These are phyloP conservation scores for Coelopa pilipes DNA, from an alignment of 2,888 invertebrate genomes.

Conservation along the genomic window DNA sequence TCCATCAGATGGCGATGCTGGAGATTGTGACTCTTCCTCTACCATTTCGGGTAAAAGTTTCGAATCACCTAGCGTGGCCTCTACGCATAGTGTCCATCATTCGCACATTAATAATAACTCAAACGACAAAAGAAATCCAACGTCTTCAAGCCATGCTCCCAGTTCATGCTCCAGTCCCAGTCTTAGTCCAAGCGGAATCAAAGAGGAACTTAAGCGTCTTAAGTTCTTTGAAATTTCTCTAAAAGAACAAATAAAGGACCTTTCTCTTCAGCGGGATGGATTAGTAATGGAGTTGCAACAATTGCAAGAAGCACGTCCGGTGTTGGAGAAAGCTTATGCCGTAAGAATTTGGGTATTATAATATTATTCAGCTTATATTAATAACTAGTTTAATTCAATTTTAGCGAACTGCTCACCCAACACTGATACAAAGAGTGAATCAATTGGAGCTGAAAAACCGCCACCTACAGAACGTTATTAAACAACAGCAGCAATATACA, in stretches of 20 bases:
- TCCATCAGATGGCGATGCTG: slow-evolving; percentile 52
- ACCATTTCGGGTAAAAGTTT: slow-evolving; percentile 65
- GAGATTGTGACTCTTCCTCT: slow-evolving; percentile 63
- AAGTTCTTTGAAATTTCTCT: slow-evolving; percentile 65
- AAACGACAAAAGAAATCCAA: slow-evolving; percentile 39
- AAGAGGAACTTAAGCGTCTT: slow-evolving; percentile 65
- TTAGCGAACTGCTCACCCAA: slow-evolving; percentile 66
- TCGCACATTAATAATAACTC: slow-evolving; percentile 19
- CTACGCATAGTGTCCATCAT: slow-evolving; percentile 57
- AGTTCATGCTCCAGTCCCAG: slow-evolving; percentile 45
- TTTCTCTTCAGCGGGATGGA: slow-evolving; percentile 64
- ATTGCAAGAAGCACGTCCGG: slow-evolving; percentile 66
- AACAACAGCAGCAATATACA: slow-evolving; percentile 74
- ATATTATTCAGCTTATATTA: not conserved
- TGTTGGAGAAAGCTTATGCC: slow-evolving; percentile 67
- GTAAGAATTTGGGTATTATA: slow-evolving; percentile 50
- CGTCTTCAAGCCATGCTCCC: slow-evolving; percentile 50
- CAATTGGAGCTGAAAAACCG: slow-evolving; percentile 73
- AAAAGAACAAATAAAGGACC: slow-evolving; percentile 65
- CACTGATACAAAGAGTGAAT: slow-evolving; percentile 65
- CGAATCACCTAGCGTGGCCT: slow-evolving; percentile 62
- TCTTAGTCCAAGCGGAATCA: slow-evolving; percentile 59
- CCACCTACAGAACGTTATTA: slow-evolving; percentile 72
- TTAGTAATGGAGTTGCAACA: slow-evolving; percentile 68
- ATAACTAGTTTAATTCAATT: slow-evolving; percentile 11